Conservation (phyloP, 2,797 vertebrate genomes). For the Poeciliopsis presidionis region DNA sequence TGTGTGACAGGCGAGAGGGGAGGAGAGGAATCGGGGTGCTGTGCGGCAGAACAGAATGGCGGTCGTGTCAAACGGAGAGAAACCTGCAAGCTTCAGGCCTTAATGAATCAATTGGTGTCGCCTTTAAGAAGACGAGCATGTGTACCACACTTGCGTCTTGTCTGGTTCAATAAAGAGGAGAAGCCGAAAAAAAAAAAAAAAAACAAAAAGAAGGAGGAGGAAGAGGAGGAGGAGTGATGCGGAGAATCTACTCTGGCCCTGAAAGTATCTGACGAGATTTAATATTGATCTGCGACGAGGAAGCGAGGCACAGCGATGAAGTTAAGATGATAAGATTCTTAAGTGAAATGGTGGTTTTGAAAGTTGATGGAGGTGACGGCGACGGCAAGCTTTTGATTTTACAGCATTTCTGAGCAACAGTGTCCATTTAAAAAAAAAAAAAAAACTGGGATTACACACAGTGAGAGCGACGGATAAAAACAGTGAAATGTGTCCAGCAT, state of each 20-base stretch:
- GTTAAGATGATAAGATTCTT: slow-evolving; percentile 8
- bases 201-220: background rate
- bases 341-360: slow-evolving; percentile 1
- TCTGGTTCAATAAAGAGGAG: slow-evolving; percentile 45
- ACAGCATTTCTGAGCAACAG: background rate
- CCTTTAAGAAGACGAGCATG: slow-evolving; percentile 55
- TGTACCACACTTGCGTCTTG: slow-evolving; percentile 35
- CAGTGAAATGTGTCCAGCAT: background rate
- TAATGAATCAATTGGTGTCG: slow-evolving; percentile 65
- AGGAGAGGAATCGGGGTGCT: slow-evolving; percentile 2
- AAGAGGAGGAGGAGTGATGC: background rate
- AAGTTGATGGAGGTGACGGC: background rate
- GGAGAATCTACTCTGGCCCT: slow-evolving; percentile 18
- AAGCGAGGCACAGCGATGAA: slow-evolving; percentile 12
- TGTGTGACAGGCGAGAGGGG: slow-evolving; percentile 56
- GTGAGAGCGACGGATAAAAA: background rate
- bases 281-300: slow-evolving; percentile 12
- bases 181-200: slow-evolving; percentile 1
- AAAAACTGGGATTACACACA: background rate
- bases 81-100: slow-evolving; percentile 46
- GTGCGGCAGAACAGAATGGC: slow-evolving; percentile 24
- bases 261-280: slow-evolving; percentile 17
- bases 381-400: background rate
- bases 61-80: slow-evolving; percentile 56
- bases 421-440: background rate